These are phyloP conservation scores for Amiota communis DNA, from an alignment of 2,888 invertebrate genomes.

Conservation along the genomic window DNA sequence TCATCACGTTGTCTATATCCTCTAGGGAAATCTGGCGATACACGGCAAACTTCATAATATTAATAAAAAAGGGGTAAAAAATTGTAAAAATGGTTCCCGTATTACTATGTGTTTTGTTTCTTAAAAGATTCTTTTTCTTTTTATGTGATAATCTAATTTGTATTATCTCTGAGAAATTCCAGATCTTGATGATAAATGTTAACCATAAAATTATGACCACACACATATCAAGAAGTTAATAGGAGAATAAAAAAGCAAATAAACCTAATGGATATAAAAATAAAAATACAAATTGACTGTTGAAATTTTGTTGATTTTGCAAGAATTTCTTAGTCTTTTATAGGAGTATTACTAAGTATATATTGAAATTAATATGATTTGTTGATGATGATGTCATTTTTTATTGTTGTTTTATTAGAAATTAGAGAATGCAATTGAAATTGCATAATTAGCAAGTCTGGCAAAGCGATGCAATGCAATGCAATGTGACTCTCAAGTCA, in stretches of 20 bases:
- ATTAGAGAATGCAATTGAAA: conserved; percentile 37
- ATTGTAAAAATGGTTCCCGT: too few relatives aligned
- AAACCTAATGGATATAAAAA: not conserved
- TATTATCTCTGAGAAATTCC: too few relatives aligned
- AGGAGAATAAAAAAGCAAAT: not conserved
- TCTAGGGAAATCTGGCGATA: too few relatives aligned
- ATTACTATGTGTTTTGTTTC: too few relatives aligned
- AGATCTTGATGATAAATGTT: not conserved
- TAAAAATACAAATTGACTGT: too few relatives aligned
- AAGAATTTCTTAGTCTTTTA: conserved; percentile 8
- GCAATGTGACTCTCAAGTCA: not conserved
- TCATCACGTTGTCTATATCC: too few relatives aligned
- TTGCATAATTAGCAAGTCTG: conserved; percentile 60
- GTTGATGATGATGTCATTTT: not conserved
- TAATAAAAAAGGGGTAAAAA: too few relatives aligned
- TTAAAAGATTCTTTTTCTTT: too few relatives aligned
- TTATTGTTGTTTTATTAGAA: not conserved
- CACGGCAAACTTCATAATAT: too few relatives aligned
- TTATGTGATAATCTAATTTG: too few relatives aligned
- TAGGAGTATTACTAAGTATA: too few relatives aligned
- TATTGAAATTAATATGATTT: not conserved
- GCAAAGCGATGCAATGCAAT: conserved; percentile 3
- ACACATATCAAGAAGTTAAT: not conserved
- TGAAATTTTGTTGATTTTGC: not conserved
- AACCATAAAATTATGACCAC: not conserved